Evolutionary conservation across 1,140 invertebrate species (phyloP).

Genomic region (Samia ricini): DNA sequence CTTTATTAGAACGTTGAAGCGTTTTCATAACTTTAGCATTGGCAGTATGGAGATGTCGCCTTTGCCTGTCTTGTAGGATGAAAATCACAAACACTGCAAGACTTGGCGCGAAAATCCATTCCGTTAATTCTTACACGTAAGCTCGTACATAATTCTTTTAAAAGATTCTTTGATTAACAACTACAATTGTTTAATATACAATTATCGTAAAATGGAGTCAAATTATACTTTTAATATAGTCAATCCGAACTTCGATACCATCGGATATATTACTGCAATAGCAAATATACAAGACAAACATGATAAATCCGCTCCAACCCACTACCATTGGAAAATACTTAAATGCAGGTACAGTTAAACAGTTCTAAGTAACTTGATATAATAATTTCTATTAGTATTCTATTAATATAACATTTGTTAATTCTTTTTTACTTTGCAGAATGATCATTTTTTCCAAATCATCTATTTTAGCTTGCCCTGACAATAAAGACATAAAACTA

Average conservation of each 20-base stretch:
- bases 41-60: background rate
- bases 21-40: no score
- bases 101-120: background rate
- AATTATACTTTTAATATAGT: slow-evolving; percentile 12
- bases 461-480: slow-evolving; percentile 60
- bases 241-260: slow-evolving; percentile 42
- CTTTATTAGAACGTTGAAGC: no score
- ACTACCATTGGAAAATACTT: slow-evolving; percentile 73
- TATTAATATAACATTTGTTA: slow-evolving; percentile 6
- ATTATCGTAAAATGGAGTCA: background rate
- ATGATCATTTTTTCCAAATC: slow-evolving; percentile 72
- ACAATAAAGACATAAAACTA: slow-evolving; percentile 53
- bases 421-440: slow-evolving; percentile 38
- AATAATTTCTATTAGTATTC: background rate
- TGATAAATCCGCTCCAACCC: slow-evolving; percentile 61
- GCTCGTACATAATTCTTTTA: background rate
- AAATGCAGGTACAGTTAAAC: slow-evolving; percentile 63
- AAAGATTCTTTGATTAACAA: background rate
- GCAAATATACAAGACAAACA: slow-evolving; percentile 64
- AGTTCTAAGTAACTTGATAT: background rate
- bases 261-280: slow-evolving; percentile 52
- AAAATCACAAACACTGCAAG: background rate
- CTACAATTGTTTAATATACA: background rate
- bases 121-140: no score
- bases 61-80: background rate